Conservation (phyloP, 2,888 invertebrate genomes). For the Aphidius colemani region DNA sequence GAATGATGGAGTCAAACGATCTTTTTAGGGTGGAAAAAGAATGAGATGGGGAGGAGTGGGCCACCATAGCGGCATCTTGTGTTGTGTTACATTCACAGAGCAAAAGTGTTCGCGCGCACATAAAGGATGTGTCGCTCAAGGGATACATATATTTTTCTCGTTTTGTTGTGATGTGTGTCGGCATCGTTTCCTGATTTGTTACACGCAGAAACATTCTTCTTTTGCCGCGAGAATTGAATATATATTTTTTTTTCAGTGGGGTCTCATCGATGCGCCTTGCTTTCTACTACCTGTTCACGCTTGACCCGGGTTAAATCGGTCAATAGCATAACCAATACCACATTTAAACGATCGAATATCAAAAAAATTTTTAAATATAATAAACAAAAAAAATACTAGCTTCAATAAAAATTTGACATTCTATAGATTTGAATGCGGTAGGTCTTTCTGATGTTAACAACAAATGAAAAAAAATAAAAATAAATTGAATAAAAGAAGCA, state of each 20-base stretch:
- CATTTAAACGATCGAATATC: slow-evolving; percentile 7
- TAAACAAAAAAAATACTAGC: background rate
- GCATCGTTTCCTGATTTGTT: slow-evolving; percentile 40
- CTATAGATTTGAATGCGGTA: slow-evolving; percentile 22
- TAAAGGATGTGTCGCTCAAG: slow-evolving; percentile 25
- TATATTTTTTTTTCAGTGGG: slow-evolving; percentile 24
- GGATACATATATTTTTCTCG: slow-evolving; percentile 3
- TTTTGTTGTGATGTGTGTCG: slow-evolving; percentile 17
- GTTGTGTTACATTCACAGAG: slow-evolving; percentile 7
- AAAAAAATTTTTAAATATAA: slow-evolving; percentile 12
- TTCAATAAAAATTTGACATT: slow-evolving; percentile 6
- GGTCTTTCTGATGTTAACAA: slow-evolving; percentile 7
- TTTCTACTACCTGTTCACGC: slow-evolving; percentile 22
- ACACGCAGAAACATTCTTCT: slow-evolving; percentile 37
- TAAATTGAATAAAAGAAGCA: background rate
- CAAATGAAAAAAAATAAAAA: background rate
- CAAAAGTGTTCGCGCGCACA: slow-evolving; percentile 12
- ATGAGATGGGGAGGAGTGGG: too few species aligned
- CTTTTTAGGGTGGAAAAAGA: slow-evolving; percentile 28
- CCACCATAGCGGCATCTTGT: slow-evolving; percentile 25
- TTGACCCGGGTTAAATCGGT: slow-evolving; percentile 25
- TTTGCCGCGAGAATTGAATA: too few species aligned
- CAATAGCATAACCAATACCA: slow-evolving; percentile 1
- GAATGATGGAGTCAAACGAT: slow-evolving; percentile 30
- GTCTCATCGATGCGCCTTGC: slow-evolving; percentile 27